A percentile compares a stretch with the other conserved stretches of the same genome.
These are phyloP conservation scores for Ganaspis sp. DNA, from an alignment of 1,140 invertebrate genomes.

Conservation along the genomic window DNA sequence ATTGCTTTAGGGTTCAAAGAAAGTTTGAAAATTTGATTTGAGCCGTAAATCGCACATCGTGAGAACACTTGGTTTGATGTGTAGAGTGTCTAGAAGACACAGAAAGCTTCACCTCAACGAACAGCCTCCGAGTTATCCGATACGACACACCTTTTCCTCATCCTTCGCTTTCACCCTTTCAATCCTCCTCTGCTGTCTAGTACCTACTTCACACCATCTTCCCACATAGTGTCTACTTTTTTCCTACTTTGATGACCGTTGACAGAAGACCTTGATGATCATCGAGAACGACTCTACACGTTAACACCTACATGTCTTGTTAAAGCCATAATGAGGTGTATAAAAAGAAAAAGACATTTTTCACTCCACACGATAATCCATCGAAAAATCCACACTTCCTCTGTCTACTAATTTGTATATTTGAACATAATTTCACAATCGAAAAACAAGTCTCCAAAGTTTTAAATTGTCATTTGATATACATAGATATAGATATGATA, in stretches of 20 bases:
- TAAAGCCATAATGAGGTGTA: neutral
- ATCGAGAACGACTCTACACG: neutral
- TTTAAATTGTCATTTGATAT: too few species aligned
- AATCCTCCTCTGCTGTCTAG: neutral
- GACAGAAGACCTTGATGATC: slow-evolving; percentile 22
- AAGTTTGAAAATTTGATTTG: slow-evolving; percentile 1
- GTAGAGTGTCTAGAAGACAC: neutral
- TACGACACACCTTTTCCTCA: slow-evolving; percentile 26
- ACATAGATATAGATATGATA: too few species aligned
- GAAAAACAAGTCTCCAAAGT: too few species aligned
- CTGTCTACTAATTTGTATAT: neutral
- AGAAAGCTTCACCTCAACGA: slow-evolving; percentile 15
- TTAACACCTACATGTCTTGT: slow-evolving; percentile 13
- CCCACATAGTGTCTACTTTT: slow-evolving; percentile 17
- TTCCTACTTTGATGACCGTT: slow-evolving; percentile 8
- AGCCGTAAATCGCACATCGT: neutral
- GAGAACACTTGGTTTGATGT: neutral
- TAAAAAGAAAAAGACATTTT: neutral
- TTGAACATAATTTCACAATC: too few species aligned
- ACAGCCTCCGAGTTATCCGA: slow-evolving; percentile 20
- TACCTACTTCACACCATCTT: neutral
- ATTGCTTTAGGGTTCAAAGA: neutral
- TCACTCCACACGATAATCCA: neutral
- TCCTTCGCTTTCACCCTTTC: slow-evolving; percentile 7
- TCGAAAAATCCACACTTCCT: neutral